Base-by-base conservation (phyloP, 2,113 vertebrate species). In the Xiphophorus hellerii region DNA sequence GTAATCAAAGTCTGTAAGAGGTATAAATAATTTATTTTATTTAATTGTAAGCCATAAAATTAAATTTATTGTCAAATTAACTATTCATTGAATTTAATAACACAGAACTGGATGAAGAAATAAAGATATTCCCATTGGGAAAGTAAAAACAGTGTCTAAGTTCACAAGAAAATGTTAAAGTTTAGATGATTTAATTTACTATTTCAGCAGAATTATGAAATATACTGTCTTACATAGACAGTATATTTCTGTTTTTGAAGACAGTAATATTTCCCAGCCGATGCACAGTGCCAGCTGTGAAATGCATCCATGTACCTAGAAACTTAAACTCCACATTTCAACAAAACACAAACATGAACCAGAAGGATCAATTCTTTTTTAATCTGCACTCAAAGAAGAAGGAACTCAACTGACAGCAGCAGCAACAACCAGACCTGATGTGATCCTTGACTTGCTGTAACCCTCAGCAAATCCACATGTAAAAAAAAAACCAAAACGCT, bases 361-460 rank as follows among this genome's bases (percentile, higher is more conserved):
- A 5, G 4, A 15, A 6, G 0, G 4, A n/a, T 0, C 14, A 62
- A 14, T 2, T 15, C n/a, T 66, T 35, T 22, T 33, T 22, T 25
- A 2, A 65, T 65, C 61, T 29, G 15, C 25, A 14, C 1, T 62
- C 28, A 66, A 12, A 12, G 10, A 11, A 12, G 33, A 17, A 25
- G 33, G 37, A 30, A 66, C 39, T 31, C 11, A 28, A 33, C 42
- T 17, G 48, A 51, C 30, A 12, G 9, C 31, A 28, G 25, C 17
- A 0, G 9, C 15, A 44, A 28, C 54, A n/a, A 15, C 30, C 20
- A 28, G 28, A 25, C 35, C 66, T 61, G 61, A 61, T 58, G 61
- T 72, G 67, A 84, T 85, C 69, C 80, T 10, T 58, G 62, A 31
- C 33, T 75, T 58, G 69, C 77, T 10, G 5, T 73, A 84, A 73